Conservation (phyloP, 2,113 vertebrate species). For the Antennarius striatus region DNA sequence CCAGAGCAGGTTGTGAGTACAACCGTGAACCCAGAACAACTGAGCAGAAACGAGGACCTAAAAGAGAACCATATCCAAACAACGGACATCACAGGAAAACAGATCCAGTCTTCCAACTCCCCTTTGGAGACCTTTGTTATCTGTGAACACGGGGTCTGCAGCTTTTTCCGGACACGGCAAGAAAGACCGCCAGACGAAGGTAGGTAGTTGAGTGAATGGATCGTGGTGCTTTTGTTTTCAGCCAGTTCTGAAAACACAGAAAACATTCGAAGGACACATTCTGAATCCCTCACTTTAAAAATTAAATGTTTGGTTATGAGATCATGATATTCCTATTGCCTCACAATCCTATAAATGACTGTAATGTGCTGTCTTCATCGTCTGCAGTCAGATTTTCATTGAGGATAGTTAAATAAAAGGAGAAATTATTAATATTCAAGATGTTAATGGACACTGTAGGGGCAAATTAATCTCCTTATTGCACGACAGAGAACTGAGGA, state of each 20-base stretch:
- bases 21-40: slow-evolving; percentile 40
- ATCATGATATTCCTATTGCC: too few relatives aligned
- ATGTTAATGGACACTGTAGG: too few relatives aligned
- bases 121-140: slow-evolving; percentile 53
- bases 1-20: slow-evolving; percentile 35
- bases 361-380: not conserved
- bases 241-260: not conserved
- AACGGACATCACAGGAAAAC: slow-evolving; percentile 44
- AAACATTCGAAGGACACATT: not conserved
- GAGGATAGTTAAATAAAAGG: not conserved
- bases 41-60: slow-evolving; percentile 17
- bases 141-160: slow-evolving; percentile 59
- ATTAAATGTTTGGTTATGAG: not conserved
- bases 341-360: too few relatives aligned
- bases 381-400: not conserved
- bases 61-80: slow-evolving; percentile 34
- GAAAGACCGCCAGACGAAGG: slow-evolving; percentile 35
- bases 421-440: too few relatives aligned
- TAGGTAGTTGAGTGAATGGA: not conserved
- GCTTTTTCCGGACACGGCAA: slow-evolving; percentile 43
- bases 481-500: too few relatives aligned
- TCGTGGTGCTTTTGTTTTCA: not conserved
- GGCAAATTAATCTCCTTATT: too few relatives aligned
- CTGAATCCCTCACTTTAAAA: not conserved
- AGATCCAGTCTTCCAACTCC: slow-evolving; percentile 38